These are phyloP conservation scores for Acipenser oxyrinchus DNA, from an alignment of 2,797 vertebrate species.

Conservation along the genomic window DNA sequence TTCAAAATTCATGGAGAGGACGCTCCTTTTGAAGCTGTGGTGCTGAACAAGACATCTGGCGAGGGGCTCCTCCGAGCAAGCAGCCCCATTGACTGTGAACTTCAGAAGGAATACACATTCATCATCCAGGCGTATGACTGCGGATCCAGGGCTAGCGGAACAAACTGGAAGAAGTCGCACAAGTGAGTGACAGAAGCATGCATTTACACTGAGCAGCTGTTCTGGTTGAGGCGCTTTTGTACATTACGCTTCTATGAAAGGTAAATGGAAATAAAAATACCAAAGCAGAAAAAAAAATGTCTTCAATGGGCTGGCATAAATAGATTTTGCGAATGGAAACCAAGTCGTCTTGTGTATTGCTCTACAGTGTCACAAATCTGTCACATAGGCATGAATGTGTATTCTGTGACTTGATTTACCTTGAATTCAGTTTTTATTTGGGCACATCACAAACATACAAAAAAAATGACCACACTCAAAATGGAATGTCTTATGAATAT, in stretches of 20 bases:
- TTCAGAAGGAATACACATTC: constrained; percentile 92
- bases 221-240: background rate
- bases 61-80: constrained; percentile 80
- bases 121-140: constrained; percentile 95
- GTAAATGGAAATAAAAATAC: constrained; percentile 3
- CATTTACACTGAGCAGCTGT: constrained; percentile 1
- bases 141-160: constrained; percentile 69
- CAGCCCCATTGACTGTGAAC: constrained; percentile 83
- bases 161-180: constrained; percentile 88
- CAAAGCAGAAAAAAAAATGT: background rate
- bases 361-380: background rate
- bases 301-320: constrained; percentile 2
- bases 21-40: constrained; percentile 83
- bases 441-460: too few relatives aligned
- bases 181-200: constrained; percentile 66
- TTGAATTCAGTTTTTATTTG: background rate
- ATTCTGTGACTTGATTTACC: background rate
- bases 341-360: background rate
- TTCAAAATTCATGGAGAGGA: constrained; percentile 90
- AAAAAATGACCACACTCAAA: too few relatives aligned
- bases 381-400: background rate
- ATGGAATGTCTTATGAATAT: too few relatives aligned
- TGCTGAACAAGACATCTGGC: constrained; percentile 89
- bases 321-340: background rate
- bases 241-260: background rate